Percentiles rank a stretch among this genome's conserved stretches.
phyloP scores from a whole-genome alignment of 2,888 invertebrate genomes.

The Himalopsyche anomala region DNA sequence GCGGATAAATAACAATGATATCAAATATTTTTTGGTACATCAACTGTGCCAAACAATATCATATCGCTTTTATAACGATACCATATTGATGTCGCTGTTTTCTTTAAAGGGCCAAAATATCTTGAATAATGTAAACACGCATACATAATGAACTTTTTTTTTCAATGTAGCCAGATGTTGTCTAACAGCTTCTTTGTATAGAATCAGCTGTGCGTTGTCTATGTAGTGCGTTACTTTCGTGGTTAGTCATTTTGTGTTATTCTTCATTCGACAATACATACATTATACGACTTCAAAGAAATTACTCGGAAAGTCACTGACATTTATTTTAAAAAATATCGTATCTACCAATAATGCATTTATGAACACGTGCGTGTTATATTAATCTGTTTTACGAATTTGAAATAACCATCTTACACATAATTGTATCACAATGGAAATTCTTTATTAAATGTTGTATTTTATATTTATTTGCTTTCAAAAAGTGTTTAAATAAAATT shows the following conservation, averaged over 20 bases:
- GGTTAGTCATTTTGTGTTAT: constrained; percentile 1
- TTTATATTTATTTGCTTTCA: too few species aligned
- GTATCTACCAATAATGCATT: not conserved
- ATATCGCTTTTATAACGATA: too few species aligned
- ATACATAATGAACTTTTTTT: not conserved
- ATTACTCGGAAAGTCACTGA: constrained; percentile 22
- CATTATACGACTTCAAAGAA: not conserved
- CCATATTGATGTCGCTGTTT: not conserved
- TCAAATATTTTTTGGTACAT: too few species aligned
- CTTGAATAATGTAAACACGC: not conserved
- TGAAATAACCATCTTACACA: too few species aligned
- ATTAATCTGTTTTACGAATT: too few species aligned
- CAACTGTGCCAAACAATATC: too few species aligned
- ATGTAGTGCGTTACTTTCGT: not conserved
- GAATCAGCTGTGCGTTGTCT: constrained; percentile 14
- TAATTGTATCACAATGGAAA: too few species aligned
- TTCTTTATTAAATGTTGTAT: too few species aligned
- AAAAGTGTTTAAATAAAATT: too few species aligned
- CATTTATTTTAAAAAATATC: not conserved
- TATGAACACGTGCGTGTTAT: not conserved
- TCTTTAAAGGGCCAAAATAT: not conserved
- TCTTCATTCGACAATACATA: not conserved
- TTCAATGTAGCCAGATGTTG: constrained; percentile 13
- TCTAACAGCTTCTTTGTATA: constrained; percentile 10
- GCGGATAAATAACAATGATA: too few species aligned